These are phyloP conservation scores for Rhagoletis pomonella DNA, from an alignment of 1,140 invertebrate genomes.

Conservation along the genomic window DNA sequence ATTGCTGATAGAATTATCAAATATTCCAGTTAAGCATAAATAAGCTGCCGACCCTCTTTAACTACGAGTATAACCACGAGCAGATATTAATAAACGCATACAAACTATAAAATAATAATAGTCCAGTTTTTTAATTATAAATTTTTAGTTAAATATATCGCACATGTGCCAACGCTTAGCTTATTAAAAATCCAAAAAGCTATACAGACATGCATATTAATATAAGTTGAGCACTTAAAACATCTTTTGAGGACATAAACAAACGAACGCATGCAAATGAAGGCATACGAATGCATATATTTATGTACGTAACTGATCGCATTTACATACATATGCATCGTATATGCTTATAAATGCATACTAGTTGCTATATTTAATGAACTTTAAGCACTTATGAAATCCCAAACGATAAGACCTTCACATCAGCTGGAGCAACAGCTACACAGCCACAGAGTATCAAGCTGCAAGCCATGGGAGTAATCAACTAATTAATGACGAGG, in stretches of 20 bases:
- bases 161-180: too few relatives aligned
- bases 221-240: background rate
- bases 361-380: slow-evolving; percentile 13
- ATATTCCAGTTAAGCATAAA: too few relatives aligned
- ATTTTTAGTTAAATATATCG: too few relatives aligned
- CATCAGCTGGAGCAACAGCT: background rate
- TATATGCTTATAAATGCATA: background rate
- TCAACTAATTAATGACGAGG: slow-evolving; percentile 40
- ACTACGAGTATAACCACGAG: too few relatives aligned
- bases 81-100: too few relatives aligned
- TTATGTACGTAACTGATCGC: too few relatives aligned
- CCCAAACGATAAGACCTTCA: slow-evolving; percentile 19
- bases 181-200: background rate
- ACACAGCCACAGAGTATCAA: background rate
- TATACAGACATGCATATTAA: too few relatives aligned
- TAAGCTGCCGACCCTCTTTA: too few relatives aligned
- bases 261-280: background rate
- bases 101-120: too few relatives aligned
- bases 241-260: background rate
- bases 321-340: background rate
- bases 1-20: too few relatives aligned
- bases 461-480: slow-evolving; percentile 5
- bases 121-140: too few relatives aligned
- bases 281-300: too few relatives aligned
- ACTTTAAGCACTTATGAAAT: background rate